These are phyloP conservation scores for Callocephalon fimbriatum DNA, from an alignment of 2,113 vertebrate species.

Conservation along the genomic window DNA sequence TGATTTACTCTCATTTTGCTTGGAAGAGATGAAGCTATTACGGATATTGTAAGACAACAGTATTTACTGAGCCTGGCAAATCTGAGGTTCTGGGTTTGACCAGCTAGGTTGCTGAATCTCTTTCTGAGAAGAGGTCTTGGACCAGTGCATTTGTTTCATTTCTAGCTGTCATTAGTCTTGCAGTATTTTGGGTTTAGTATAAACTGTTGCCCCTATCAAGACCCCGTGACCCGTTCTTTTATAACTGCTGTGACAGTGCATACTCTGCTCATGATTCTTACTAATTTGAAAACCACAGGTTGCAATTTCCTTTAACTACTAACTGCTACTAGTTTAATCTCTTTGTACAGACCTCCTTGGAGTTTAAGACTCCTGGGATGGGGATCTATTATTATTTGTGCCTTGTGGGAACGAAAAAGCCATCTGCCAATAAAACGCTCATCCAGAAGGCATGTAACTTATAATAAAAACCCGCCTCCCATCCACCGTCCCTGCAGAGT, in stretches of 20 bases:
- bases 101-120: neutral
- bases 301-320: conserved; percentile 54
- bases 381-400: conserved; percentile 52
- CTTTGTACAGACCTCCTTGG: conserved; percentile 50
- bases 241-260: neutral
- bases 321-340: conserved; percentile 65
- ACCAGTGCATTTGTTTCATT: neutral
- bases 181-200: neutral
- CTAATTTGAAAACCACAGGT: conserved; percentile 66
- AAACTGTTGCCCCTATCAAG: neutral
- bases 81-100: conserved; percentile 12
- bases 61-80: neutral
- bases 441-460: conserved; percentile 62
- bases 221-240: neutral
- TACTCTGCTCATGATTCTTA: conserved; percentile 43
- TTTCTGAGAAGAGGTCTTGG: neutral
- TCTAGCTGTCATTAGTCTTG: neutral
- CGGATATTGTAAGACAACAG: neutral
- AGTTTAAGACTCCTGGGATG: conserved; percentile 29
- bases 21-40: neutral
- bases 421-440: conserved; percentile 65
- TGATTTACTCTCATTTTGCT: neutral
- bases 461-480: conserved; percentile 13
- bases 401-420: conserved; percentile 36
- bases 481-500: conserved; percentile 47